These are phyloP conservation scores for Pelodiscus sinensis DNA, from an alignment of 2,113 vertebrate species.

Conservation along the genomic window DNA sequence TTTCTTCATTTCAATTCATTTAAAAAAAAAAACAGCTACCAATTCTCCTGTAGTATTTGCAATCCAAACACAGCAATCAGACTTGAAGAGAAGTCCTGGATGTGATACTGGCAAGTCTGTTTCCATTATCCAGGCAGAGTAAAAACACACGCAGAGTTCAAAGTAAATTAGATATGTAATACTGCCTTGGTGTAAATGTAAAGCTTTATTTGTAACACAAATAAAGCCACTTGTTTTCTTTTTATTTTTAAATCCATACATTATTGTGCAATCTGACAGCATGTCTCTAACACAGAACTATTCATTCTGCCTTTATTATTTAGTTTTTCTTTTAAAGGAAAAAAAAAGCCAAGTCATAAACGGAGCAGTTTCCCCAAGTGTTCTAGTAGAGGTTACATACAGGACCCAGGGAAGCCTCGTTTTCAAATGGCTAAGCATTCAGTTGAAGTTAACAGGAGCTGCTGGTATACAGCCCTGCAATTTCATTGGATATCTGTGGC, in stretches of 20 bases:
- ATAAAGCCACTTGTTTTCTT: not conserved
- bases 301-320: not conserved
- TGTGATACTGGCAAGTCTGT: not conserved
- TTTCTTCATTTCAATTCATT: not conserved
- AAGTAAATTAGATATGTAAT: not conserved
- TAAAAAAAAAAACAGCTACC: not conserved
- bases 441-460: conserved; percentile 44
- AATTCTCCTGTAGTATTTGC: not conserved
- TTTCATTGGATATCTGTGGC: no score
- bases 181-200: not conserved
- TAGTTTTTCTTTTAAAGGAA: not conserved
- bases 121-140: not conserved
- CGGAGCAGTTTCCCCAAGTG: conserved; percentile 6
- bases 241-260: not conserved
- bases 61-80: not conserved
- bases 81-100: not conserved
- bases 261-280: not conserved
- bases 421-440: conserved; percentile 38
- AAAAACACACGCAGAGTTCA: not conserved
- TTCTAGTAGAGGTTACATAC: not conserved
- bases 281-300: not conserved
- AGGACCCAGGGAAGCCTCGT: conserved; percentile 29
- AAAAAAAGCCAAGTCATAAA: not conserved
- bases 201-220: not conserved
- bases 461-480: not conserved